Evolutionary conservation across 2,888 invertebrate genomes (phyloP), one percentile per base, ranked within the genome.

Genomic region (Drosophila nr. perissopoda): DNA sequence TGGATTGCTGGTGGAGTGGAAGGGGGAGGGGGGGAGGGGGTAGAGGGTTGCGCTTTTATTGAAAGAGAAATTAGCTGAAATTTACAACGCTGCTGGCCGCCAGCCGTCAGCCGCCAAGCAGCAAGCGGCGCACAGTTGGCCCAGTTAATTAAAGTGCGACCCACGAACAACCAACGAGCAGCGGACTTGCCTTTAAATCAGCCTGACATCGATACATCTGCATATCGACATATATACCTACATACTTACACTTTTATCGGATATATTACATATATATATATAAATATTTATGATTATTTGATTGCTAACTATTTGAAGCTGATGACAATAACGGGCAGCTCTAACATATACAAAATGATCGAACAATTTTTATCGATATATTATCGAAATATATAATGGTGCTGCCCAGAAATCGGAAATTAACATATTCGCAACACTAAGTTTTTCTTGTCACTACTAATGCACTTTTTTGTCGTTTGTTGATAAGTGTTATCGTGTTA

Each of bases 61-160:
- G 87, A 88, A 86, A 88, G 90, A 86, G 85, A 86, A 86, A 86
- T 86, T 90, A 90, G 87, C 74, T 82, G 77, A 88, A 90, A 85
- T 82, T 90, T 75, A 87, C 64, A 75, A 73, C 60, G 72, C 84
- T 79, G 86, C 60, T 83, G 74, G 70, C 48, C 75, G 65, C 49
- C 75, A 54, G 13, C 48, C 71, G 63, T 52, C 75, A 54, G 16
- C 34, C 25, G 63, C 72, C 46, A 25, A 25, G 46, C 7, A 46
- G 46, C 75, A 74, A 87, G 63, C 68, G 60, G 74, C 42, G 68
- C 82, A 75, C 84, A 77, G 89, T 84, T 89, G 90, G 84, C 84
- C 85, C 88, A 89, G 88, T 88, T 84, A 84, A 84, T 84, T 88
- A 84, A 85, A 79, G 62, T 70, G 66, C 71, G 63, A 63, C 64